Evolutionary conservation across 2,113 vertebrate genomes (phyloP).

Genomic region (Vulpes vulpes): DNA sequence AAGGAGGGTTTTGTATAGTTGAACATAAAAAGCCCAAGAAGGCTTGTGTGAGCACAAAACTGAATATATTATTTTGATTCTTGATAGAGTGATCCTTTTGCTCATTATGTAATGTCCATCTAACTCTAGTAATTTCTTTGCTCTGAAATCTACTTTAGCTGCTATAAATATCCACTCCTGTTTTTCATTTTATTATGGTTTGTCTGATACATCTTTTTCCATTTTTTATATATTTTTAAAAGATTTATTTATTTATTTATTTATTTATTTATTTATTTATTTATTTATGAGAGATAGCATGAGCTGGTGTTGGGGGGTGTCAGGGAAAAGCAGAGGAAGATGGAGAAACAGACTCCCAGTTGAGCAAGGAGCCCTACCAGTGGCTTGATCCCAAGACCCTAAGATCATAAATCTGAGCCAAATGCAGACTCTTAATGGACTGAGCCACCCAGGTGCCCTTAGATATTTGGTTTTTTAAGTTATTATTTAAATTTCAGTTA

Average conservation of each 20-base stretch:
- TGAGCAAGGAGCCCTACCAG: neutral
- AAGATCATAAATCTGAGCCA: neutral
- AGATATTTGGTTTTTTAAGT: neutral
- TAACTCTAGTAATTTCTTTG: neutral
- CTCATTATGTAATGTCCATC: neutral
- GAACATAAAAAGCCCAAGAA: neutral
- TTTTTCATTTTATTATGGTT: neutral
- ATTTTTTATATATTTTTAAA: neutral
- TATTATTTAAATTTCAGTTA: neutral
- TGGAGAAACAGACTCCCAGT: neutral
- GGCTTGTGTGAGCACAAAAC: neutral
- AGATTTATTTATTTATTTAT: neutral
- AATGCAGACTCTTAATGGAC: neutral
- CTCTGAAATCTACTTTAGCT: neutral
- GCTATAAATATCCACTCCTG: neutral
- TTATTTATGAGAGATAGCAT: neutral
- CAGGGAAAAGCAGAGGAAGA: neutral
- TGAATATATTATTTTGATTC: neutral
- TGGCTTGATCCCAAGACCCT: neutral
- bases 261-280: neutral
- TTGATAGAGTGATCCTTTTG: neutral
- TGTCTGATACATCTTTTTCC: neutral
- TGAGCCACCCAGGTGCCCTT: neutral
- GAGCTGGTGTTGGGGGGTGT: fast-evolving
- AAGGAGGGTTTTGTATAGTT: neutral